Base-by-base conservation (phyloP, 2,797 vertebrate genomes). In the Aselliscus stoliczkanus region DNA sequence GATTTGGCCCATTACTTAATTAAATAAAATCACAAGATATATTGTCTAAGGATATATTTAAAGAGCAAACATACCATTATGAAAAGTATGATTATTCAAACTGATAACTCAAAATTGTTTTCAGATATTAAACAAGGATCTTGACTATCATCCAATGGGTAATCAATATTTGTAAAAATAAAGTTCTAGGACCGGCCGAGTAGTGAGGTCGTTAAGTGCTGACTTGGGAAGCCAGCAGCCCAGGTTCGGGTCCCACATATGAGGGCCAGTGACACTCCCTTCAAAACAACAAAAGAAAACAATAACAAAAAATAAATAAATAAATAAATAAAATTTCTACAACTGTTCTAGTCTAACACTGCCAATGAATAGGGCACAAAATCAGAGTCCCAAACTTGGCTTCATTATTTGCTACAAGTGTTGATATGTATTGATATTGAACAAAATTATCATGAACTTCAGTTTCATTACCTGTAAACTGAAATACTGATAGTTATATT, bases 21-120 rank as follows among this genome's bases (percentile, higher is more conserved):
- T 92, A 85, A 86, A 56, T 94, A 58, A 93, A 93, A 89, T 60
- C 37, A 50, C 7, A 79, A 17, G n/a, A n/a, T n/a, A n/a, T n/a
- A 81, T 23, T 73, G 18, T 15, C 13, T 44, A 86, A 52, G 11
- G 27, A 75, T 67, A 77, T 47, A 82, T 20, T 95, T 88, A 85
- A 96, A 18, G 3, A 69, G 2, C 37, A 72, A 82, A 93, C 25
- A 86, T 25, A 58, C 5, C 21, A 23, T 72, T 50, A 60, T 23
- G 87, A 80, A 56, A 84, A 34, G 7, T 37, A n/a, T 29, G 65
- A 42, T 79, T 81, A 95, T 62, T 58, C 64, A 67, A 77, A 80
- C 42, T 37, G 72, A n/a, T 54, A 81, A 90, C 14, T 76, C 44
- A 95, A 85, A 89, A 80, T 56, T 72, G 20, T 88, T 92, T 60